These are phyloP conservation scores for Cheilosia soror DNA, from an alignment of 2,888 invertebrate genomes.

Conservation along the genomic window DNA sequence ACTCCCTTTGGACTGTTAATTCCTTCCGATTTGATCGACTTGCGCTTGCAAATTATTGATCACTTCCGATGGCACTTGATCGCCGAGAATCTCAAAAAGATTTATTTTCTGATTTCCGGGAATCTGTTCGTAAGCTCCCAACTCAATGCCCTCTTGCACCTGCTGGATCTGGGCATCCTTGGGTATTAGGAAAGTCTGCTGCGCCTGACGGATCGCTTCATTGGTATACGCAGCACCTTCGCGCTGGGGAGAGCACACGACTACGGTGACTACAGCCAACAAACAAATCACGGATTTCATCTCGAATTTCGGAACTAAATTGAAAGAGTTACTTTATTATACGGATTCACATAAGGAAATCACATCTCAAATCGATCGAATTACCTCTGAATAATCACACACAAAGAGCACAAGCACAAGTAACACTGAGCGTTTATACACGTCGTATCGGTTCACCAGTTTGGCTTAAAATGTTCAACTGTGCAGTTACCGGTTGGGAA, in stretches of 20 bases:
- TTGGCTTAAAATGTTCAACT: slow-evolving; percentile 63
- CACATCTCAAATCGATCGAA: neutral
- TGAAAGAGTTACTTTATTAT: neutral
- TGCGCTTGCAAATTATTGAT: slow-evolving; percentile 94
- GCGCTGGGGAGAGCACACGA: slow-evolving; percentile 86
- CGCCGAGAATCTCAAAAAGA: slow-evolving; percentile 92
- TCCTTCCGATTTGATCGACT: slow-evolving; percentile 92
- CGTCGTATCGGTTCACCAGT: slow-evolving; percentile 38
- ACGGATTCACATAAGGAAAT: neutral
- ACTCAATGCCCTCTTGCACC: slow-evolving; percentile 93
- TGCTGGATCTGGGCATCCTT: slow-evolving; percentile 94
- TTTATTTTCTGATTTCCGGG: slow-evolving; percentile 93
- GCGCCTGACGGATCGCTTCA: slow-evolving; percentile 94
- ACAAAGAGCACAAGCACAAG: slow-evolving; percentile 8
- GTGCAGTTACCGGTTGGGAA: slow-evolving; percentile 50
- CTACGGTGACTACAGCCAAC: slow-evolving; percentile 76
- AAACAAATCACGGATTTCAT: slow-evolving; percentile 77
- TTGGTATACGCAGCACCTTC: slow-evolving; percentile 93
- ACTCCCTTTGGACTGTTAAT: slow-evolving; percentile 81
- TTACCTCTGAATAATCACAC: slow-evolving; percentile 6
- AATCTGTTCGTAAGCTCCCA: slow-evolving; percentile 94
- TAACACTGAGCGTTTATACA: neutral
- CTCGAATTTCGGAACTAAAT: slow-evolving; percentile 14
- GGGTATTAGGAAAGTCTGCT: slow-evolving; percentile 93
- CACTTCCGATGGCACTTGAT: slow-evolving; percentile 93